Evolutionary conservation across 2,113 vertebrate species (phyloP), one percentile per base, ranked within the genome.

Genomic region (Scomber japonicus): DNA sequence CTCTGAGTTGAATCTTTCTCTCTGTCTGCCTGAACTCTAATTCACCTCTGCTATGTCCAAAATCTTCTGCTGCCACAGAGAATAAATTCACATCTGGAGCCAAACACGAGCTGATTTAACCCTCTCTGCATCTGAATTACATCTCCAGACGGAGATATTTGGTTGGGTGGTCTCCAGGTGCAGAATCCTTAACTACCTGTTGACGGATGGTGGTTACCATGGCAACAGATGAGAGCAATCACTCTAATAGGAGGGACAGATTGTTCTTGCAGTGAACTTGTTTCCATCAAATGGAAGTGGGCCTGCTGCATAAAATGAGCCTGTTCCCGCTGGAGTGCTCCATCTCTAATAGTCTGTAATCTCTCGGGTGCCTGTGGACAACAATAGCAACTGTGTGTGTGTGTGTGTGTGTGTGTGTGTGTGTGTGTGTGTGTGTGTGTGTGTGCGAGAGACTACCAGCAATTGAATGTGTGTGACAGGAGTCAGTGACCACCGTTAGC

Each of bases 11-110:
- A 57, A 44, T 51, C 17, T 70, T 27, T 57, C 63, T 65, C 17
- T 51, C 35, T 44, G 16, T 40, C 57, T n/a, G 46, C 56, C 11
- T 91, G 90, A 89, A 88, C 89, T 86, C 74, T 72, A 30, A 63
- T 69, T 91, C 86, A 91, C 81, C 87, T 15, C 71, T 54, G 57
- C 63, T 72, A 12, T 17, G 46, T 50, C 61, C 68, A 59, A 53
- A 27, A 67, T 60, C 55, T 50, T 24, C 31, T 77, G 51, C 19
- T 65, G 48, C 56, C 51, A 5, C 59, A 54, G 51, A 17, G 44
- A 30, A 62, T 46, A 65, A 30, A 62, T 80, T 59, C 30, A 35
- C 53, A 72, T 56, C 53, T 71, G 56, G 55, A 79, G 54, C 11
- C 46, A 53, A 19, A 66, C 12, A 27, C 4, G 9, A 11, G 15